Percentiles rank a stretch among this genome's conserved stretches.
These are phyloP conservation scores for Entomyzon cyanotis DNA, from an alignment of 2,113 vertebrate species.

Conservation along the genomic window DNA sequence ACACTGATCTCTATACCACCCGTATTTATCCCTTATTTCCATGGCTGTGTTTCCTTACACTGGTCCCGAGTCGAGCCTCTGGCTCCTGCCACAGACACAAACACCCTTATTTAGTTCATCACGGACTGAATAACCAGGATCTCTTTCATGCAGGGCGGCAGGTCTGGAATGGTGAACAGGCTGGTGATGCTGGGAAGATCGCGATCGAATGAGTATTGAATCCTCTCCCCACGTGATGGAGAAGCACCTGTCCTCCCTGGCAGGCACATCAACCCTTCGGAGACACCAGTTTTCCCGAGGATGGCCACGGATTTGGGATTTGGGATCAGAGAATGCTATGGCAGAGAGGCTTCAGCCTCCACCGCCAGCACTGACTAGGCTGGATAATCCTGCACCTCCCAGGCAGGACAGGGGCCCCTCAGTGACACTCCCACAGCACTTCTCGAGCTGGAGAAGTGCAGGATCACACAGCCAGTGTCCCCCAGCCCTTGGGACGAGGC, in stretches of 20 bases:
- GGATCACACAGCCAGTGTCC: no score
- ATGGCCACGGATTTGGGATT: neutral
- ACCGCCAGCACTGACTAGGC: neutral
- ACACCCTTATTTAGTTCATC: neutral
- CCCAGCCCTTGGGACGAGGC: neutral
- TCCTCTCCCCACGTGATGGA: rapidly evolving
- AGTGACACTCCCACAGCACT: no score
- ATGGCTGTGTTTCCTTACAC: neutral
- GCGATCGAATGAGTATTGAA: rapidly evolving
- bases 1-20: neutral
- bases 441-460: neutral
- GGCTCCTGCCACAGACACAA: neutral
- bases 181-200: neutral
- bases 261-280: rapidly evolving
- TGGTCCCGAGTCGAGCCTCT: neutral
- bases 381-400: neutral
- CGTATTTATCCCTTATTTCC: neutral
- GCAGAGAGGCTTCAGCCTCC: neutral
- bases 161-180: rapidly evolving
- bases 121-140: neutral
- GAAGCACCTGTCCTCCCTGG: rapidly evolving
- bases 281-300: neutral
- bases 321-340: rapidly evolving
- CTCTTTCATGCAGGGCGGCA: neutral
- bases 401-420: neutral